Base-by-base conservation (phyloP, 2,888 invertebrate genomes). In the Agrotis clavis region DNA sequence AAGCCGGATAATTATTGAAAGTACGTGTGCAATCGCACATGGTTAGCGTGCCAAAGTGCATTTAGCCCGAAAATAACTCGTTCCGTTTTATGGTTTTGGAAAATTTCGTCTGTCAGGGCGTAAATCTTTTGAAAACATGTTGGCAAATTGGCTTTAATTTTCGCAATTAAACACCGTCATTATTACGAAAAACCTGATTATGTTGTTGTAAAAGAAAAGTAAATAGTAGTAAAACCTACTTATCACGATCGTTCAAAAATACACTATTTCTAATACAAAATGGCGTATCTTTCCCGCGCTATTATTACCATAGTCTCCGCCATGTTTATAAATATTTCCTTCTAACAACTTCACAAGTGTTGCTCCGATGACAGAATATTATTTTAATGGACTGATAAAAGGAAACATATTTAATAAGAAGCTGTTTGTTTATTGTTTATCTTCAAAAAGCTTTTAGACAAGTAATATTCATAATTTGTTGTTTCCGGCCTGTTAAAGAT, bases 21-120 rank as follows among this genome's bases (percentile, higher is more conserved):
- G 18, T 21, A 67, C n/a, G 45, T 50, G 48, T 35, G 41, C 48
- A 64, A 61, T 13, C 74, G 76, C 74, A 75, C 66, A 35, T 62
- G 75, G 63, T 71, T 74, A 68, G 56, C 71, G 82, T 88, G 90
- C 89, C 89, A 88, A 87, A 85, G 79, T 88, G 86, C 87, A 87
- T 62, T 83, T 84, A 66, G 56, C 60, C 67, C 74, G 65, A 84
- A 84, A 85, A 86, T 81, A 85, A 85, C 63, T 71, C 70, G 35
- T 25, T 41, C 13, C 1, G 45, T 74, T 74, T 62, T 59, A 47
- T 11, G n/a, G 1, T 50, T 74, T 54, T 21, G 45, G 75, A 62
- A 45, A 75, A 51, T 62, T 61, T 51, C 45, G 16, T 25, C 45
- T 57, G 35, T 41, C 30, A 51, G 63, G 47, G 11, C 51, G 65